Percentiles rank a stretch among this genome's conserved stretches.
phyloP scores from a whole-genome alignment of 2,797 vertebrate species.

The Anabas testudineus region DNA sequence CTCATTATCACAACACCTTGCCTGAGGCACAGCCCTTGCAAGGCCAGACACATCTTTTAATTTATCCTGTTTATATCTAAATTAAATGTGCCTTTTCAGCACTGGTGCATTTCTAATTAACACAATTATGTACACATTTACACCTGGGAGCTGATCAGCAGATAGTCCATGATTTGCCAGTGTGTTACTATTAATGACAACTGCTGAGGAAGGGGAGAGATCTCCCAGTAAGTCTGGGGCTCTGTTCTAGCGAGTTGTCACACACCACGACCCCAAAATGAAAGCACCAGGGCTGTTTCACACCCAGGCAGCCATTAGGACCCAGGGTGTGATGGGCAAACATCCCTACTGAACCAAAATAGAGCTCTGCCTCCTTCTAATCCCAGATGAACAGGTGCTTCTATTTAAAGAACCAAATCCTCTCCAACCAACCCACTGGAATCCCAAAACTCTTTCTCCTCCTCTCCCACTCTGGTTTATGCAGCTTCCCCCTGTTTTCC shows the following conservation, averaged over 20 bases:
- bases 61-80: slow-evolving; percentile 19
- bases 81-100: slow-evolving; percentile 3
- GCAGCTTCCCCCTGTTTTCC: background rate
- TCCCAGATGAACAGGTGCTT: slow-evolving; percentile 86
- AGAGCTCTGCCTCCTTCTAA: slow-evolving; percentile 81
- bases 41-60: background rate
- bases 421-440: slow-evolving; percentile 76
- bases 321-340: slow-evolving; percentile 56
- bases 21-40: background rate
- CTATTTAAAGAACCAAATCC: slow-evolving; percentile 87
- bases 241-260: slow-evolving; percentile 26
- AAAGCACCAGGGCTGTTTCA: slow-evolving; percentile 32
- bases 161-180: background rate
- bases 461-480: slow-evolving; percentile 38
- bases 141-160: slow-evolving; percentile 5
- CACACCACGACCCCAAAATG: slow-evolving; percentile 37
- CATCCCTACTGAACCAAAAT: slow-evolving; percentile 76
- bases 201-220: slow-evolving; percentile 3
- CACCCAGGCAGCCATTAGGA: slow-evolving; percentile 54
- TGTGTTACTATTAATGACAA: slow-evolving; percentile 10
- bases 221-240: slow-evolving; percentile 16
- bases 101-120: slow-evolving; percentile 6
- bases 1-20: slow-evolving; percentile 21
- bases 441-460: slow-evolving; percentile 59
- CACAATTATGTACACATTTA: slow-evolving; percentile 3